phyloP scores from a whole-genome alignment of 2,888 invertebrate species.

The Drosophila fulvimacula region DNA sequence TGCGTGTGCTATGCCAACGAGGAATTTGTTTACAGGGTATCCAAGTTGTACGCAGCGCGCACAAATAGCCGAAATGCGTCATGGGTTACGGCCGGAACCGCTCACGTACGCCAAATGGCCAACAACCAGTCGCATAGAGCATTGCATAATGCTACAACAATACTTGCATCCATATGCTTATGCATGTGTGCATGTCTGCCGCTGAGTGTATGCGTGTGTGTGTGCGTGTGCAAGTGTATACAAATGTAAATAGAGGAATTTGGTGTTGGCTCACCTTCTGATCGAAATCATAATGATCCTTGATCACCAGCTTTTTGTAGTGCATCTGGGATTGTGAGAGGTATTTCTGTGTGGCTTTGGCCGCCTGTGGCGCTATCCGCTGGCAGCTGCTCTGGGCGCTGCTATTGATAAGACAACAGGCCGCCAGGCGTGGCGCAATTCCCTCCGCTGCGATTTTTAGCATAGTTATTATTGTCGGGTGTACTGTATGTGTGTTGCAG shows the following conservation, averaged over 20 bases:
- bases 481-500: neutral
- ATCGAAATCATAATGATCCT: constrained; percentile 91
- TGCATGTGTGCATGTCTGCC: neutral
- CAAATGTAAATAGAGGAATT: constrained; percentile 9
- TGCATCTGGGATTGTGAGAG: constrained; percentile 77
- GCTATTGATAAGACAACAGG: constrained; percentile 59
- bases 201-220: neutral
- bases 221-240: neutral
- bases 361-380: constrained; percentile 64
- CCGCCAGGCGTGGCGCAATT: constrained; percentile 70
- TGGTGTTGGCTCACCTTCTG: constrained; percentile 87
- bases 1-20: neutral
- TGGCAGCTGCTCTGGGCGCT: constrained; percentile 73
- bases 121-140: constrained; percentile 26
- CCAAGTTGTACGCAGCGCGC: neutral
- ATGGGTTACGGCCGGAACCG: constrained; percentile 43
- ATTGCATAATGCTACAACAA: constrained; percentile 56
- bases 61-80: constrained; percentile 44
- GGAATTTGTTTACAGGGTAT: constrained; percentile 37
- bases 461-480: constrained; percentile 49
- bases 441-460: constrained; percentile 80
- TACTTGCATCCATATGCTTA: constrained; percentile 17
- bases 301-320: constrained; percentile 86
- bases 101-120: constrained; percentile 62
- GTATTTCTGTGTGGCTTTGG: constrained; percentile 71